A percentile compares a stretch with the other conserved stretches of the same genome.
phyloP scores from a whole-genome alignment of 1,140 invertebrate species.

The Asobara japonica region DNA sequence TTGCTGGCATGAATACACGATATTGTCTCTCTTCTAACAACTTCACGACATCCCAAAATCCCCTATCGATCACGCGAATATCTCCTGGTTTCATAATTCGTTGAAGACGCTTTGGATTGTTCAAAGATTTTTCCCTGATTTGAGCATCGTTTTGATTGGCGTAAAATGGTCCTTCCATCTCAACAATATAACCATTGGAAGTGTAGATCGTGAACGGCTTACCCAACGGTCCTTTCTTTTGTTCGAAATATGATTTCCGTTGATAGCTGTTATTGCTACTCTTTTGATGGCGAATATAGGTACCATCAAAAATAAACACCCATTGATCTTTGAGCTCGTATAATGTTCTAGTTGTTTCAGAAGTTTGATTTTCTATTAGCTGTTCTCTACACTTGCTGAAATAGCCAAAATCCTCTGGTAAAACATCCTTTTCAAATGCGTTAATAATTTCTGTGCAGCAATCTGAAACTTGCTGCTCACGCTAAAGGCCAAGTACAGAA shows the following conservation, averaged over 20 bases:
- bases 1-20: no score
- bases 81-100: no score
- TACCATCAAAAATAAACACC: constrained; percentile 33
- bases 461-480: constrained; percentile 33
- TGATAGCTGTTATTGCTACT: constrained; percentile 34
- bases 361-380: constrained; percentile 24
- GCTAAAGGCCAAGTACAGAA: constrained; percentile 4
- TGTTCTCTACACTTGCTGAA: constrained; percentile 4
- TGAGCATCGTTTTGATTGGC: constrained; percentile 38
- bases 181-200: constrained; percentile 44
- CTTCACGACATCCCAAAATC: constrained; percentile 44
- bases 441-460: constrained; percentile 27
- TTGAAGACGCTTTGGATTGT: constrained; percentile 35
- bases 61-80: constrained; percentile 44
- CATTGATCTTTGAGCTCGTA: constrained; percentile 14
- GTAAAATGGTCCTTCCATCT: constrained; percentile 35
- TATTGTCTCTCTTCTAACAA: constrained; percentile 38
- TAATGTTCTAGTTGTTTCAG: constrained; percentile 21
- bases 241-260: constrained; percentile 37
- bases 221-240: constrained; percentile 45
- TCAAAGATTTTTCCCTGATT: constrained; percentile 32
- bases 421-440: constrained; percentile 35
- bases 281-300: constrained; percentile 34
- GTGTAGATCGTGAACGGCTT: constrained; percentile 48
- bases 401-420: constrained; percentile 18